Evolutionary conservation across 2,888 invertebrate genomes (phyloP).

Genomic region (Plebejus anna): DNA sequence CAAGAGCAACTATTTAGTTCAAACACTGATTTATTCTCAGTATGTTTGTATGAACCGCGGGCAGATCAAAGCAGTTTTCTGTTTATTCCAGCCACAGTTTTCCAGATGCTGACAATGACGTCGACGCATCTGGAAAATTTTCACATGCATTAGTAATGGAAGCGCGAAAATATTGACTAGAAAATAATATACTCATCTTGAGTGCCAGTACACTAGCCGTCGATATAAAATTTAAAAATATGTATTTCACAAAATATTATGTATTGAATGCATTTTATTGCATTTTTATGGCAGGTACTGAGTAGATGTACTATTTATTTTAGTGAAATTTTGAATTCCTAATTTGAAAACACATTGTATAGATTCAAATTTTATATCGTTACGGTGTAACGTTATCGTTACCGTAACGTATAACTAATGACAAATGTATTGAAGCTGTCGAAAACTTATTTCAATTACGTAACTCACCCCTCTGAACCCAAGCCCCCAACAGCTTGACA

Average conservation of each 20-base stretch:
- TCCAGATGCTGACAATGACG: conserved; percentile 6
- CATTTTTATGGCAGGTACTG: too few species aligned
- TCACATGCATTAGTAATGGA: neutral
- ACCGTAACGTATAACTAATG: neutral
- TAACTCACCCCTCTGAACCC: neutral
- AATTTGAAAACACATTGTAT: too few species aligned
- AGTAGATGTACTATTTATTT: too few species aligned
- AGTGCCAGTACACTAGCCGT: neutral
- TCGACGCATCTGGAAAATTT: neutral
- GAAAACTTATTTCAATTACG: neutral
- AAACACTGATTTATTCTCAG: neutral
- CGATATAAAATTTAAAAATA: too few species aligned
- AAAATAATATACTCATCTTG: neutral
- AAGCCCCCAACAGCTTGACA: neutral
- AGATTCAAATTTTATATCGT: too few species aligned
- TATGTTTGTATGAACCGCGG: neutral
- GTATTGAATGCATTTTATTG: too few species aligned
- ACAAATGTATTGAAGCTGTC: neutral
- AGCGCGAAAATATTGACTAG: neutral
- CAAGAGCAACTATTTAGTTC: neutral
- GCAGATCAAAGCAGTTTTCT: neutral
- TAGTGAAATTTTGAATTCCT: too few species aligned
- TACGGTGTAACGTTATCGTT: too few species aligned
- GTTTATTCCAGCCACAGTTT: neutral
- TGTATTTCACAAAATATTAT: too few species aligned